Conservation (phyloP, 2,113 vertebrate species). For the Falcunculus frontatus region DNA sequence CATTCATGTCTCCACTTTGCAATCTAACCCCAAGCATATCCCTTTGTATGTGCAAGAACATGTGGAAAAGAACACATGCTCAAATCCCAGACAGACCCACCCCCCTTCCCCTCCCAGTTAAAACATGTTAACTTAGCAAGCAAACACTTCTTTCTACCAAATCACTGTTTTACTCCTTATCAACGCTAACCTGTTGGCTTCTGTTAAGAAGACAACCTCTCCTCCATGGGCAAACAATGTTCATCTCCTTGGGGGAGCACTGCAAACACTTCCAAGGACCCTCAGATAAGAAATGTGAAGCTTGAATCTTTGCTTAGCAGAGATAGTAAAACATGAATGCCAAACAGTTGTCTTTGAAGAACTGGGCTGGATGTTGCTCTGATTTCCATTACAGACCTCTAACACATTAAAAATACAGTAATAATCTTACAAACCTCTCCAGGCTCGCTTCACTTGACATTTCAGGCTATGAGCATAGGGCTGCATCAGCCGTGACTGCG, state of each 20-base stretch:
- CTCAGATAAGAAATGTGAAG: background rate
- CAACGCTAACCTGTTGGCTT: background rate
- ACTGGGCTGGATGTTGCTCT: background rate
- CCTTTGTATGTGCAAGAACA: background rate
- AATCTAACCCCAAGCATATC: background rate
- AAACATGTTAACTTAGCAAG: background rate
- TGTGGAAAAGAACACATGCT: background rate
- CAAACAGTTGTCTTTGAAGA: background rate
- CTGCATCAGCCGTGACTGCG: accelerated
- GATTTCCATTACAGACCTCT: background rate
- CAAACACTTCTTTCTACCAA: background rate
- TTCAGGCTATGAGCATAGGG: background rate
- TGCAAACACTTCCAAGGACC: background rate
- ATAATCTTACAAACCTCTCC: background rate
- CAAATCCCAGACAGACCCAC: background rate
- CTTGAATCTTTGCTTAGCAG: background rate
- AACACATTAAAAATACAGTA: background rate
- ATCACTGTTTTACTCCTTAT: background rate
- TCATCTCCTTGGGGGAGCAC: background rate
- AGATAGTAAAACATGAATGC: background rate
- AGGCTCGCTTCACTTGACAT: background rate
- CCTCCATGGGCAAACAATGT: background rate
- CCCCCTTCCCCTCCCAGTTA: background rate
- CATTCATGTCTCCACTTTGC: background rate
- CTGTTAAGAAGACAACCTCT: background rate